Evolutionary conservation across 2,888 invertebrate species (phyloP).

Genomic region (Tenodera sinensis): DNA sequence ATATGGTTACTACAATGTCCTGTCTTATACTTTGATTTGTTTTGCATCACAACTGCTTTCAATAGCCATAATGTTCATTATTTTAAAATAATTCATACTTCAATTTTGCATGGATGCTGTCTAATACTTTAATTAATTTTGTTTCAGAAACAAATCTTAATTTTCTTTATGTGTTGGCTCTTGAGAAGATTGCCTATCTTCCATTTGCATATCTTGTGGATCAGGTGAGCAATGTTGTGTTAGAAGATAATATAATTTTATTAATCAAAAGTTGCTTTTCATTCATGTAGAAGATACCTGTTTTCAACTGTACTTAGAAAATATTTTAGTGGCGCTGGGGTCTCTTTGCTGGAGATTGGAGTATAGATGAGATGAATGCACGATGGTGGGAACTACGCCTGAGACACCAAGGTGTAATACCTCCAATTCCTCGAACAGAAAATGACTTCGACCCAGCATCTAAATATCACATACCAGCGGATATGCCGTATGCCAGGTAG

Average conservation of each 20-base stretch:
- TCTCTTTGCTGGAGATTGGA: conserved; percentile 64
- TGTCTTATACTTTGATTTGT: no score
- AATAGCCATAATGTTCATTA: no score
- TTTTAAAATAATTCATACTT: no score
- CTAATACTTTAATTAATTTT: conserved; percentile 8
- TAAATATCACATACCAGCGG: conserved; percentile 77
- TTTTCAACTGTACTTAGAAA: neutral
- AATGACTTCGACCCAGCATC: conserved; percentile 79
- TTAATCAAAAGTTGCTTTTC: neutral
- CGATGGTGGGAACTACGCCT: conserved; percentile 74
- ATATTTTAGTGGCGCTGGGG: conserved; percentile 71
- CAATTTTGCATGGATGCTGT: neutral
- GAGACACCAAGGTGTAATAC: conserved; percentile 68
- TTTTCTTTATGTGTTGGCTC: conserved; percentile 72
- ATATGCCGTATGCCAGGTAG: conserved; percentile 54
- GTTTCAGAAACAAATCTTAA: conserved; percentile 66
- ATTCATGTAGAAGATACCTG: neutral
- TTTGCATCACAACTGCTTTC: no score
- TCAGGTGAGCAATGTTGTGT: conserved; percentile 51
- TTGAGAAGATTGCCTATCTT: conserved; percentile 72
- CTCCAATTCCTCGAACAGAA: conserved; percentile 65
- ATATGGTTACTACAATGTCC: no score
- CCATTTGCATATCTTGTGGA: conserved; percentile 80
- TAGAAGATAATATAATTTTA: neutral
- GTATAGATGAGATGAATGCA: conserved; percentile 63